phyloP scores from a whole-genome alignment of 2,888 invertebrate species.

The Cataglyphis cursor region DNA sequence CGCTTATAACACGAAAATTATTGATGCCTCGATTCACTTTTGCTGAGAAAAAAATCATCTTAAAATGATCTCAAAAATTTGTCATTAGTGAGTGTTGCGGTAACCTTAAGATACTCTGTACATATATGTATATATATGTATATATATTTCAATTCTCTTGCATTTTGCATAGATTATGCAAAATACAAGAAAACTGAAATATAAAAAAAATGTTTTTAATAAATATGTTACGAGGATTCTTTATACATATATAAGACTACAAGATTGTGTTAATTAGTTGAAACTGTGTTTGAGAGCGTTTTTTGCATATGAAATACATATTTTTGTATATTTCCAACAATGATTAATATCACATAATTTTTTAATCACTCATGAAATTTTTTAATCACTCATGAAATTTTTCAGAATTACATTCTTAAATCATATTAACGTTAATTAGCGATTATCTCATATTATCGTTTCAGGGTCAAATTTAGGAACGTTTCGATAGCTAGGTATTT shows the following conservation, averaged over 20 bases:
- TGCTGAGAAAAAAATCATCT: too few relatives aligned
- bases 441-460: conserved; percentile 3
- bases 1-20: too few relatives aligned
- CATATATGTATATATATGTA: too few relatives aligned
- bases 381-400: neutral
- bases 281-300: neutral
- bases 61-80: too few relatives aligned
- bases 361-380: neutral
- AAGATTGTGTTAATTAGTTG: neutral
- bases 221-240: neutral
- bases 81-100: too few relatives aligned
- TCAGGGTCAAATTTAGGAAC: neutral
- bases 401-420: conserved; percentile 5
- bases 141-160: too few relatives aligned
- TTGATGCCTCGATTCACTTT: too few relatives aligned
- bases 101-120: too few relatives aligned
- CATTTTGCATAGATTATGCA: too few relatives aligned
- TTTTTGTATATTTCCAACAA: neutral
- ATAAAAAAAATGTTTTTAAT: neutral
- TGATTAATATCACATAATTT: neutral
- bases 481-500: neutral
- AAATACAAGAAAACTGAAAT: neutral
- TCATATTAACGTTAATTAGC: conserved; percentile 10
- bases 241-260: neutral
- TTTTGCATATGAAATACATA: neutral